Base-by-base conservation (phyloP, 2,888 invertebrate genomes). In the Campoplex capitator region DNA sequence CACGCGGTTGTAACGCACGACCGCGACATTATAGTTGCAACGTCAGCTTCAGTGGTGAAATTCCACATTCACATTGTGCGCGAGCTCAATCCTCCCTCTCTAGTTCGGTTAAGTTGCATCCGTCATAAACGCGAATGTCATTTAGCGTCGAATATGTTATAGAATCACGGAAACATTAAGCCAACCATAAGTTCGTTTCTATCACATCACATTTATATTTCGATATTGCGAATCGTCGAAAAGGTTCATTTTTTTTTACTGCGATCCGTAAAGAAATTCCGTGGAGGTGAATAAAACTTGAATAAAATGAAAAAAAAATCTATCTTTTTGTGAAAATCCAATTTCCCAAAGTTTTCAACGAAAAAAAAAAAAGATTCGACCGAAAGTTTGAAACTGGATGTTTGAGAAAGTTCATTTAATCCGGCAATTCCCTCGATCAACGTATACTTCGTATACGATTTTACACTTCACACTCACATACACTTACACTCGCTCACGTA, bases 1-100 rank as follows among this genome's bases (percentile, higher is more conserved):
- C 42, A 54, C 77, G 75, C 56, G 83, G 62, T 74, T 62, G 54
- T 71, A 48, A 82, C 76, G 80, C 83, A 74, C 73, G 38, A 68
- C 86, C 82, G 77, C 83, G 71, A 77, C 82, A 84, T 88, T 84
- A 81, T 75, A 82, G 85, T 76, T 51, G 32, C 65, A 62, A 62
- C 51, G 32, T 58, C 51, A 74, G 73, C 84, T 86, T 83, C 83
- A 70, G 84, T 84, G 23, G 54, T 65, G 68, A 84, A 85, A 81
- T 78, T 77, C 87, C 75, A 62, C 62, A 93, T 93, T 92, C 92
- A 93, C 92, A 93, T 92, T 93, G 92, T 91, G 92, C 92, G 92
- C 91, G 90, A 23, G 23, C 23, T 23, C 91, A 54, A 58, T 28
- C 45, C 81, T 82, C 68, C 48, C 67, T 54, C 54, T 58, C 28